Base-by-base conservation (phyloP, 2,888 invertebrate genomes). In the Penaeus monodon region DNA sequence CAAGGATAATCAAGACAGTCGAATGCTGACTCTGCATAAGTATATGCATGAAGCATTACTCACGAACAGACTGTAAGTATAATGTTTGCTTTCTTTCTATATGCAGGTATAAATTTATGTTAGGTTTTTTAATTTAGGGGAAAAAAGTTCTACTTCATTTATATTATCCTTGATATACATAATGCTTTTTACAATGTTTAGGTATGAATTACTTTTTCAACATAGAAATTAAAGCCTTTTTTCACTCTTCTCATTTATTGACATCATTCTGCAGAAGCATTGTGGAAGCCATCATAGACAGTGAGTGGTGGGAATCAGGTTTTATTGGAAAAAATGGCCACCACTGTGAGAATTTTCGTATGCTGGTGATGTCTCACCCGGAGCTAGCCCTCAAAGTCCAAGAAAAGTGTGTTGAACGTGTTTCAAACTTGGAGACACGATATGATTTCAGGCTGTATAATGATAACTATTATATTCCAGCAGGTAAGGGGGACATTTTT, bases 231-330 rank as follows among this genome's bases (percentile, higher is more conserved):
- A 38, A 38, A 38, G 33, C 33, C 44, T 49, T 38, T 38, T 33
- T 38, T 76, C 76, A 1, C 20, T 44, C 7, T 65, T 27, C 73
- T 73, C 20, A 64, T 49, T 24, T 49, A 57, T 17, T 57, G 14
- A 3, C 57, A 57, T 12, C 57, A 57, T 57, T 44, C 7, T n/a
- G 49, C 77, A 86, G 86, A n/a, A 76, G 77, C 38, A 70, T 27
- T n/a, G 65, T 83, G 44, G 79, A 86, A 44, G 86, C 86, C 57
- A 86, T 86, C 68, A 78, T 86, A 80, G 82, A 79, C 29, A 86
- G 86, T 27, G 66, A 57, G 12, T 86, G 86, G 86, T 86, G 86
- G 86, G 64, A 82, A 57, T 65, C 86, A 57, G 86, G 86, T 2
- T 78, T 86, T 49, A 57, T 27, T 29, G 78, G 86, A 14, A 79